phyloP scores from a whole-genome alignment of 1,140 invertebrate species.

The Calliphora vicina region DNA sequence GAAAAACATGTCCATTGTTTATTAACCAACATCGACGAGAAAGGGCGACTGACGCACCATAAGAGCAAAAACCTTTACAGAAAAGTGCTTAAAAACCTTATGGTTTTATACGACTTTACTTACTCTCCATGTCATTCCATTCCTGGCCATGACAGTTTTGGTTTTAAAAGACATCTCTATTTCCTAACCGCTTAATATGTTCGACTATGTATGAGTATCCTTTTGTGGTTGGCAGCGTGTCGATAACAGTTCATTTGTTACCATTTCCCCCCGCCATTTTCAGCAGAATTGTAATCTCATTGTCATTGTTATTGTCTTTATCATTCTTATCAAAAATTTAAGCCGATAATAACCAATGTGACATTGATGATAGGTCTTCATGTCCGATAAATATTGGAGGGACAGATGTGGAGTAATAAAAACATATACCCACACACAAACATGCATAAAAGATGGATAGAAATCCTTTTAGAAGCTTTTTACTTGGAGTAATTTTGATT shows the following conservation, averaged over 20 bases:
- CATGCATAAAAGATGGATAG: conserved; percentile 3
- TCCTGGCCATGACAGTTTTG: background rate
- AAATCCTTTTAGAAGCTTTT: conserved; percentile 9
- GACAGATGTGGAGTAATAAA: background rate
- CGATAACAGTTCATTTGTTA: conserved; percentile 11
- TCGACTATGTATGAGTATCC: background rate
- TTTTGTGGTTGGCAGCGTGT: background rate
- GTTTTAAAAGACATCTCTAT: background rate
- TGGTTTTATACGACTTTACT: background rate
- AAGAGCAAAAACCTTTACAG: background rate
- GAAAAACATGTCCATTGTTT: conserved; percentile 16
- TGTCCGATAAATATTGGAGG: conserved; percentile 15
- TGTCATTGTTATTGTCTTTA: conserved; percentile 17
- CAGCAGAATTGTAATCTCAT: background rate
- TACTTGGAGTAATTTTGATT: background rate
- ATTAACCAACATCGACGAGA: background rate
- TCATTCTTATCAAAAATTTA: conserved; percentile 18
- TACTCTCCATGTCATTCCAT: background rate
- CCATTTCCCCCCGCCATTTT: background rate
- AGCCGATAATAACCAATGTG: conserved; percentile 23
- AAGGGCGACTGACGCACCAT: no score
- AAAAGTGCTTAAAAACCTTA: background rate
- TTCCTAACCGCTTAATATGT: background rate
- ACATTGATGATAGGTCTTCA: conserved; percentile 29
- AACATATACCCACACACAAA: background rate